Percentiles rank a stretch among this genome's conserved stretches.
Evolutionary conservation across 2,113 vertebrate species (phyloP).

Genomic region (Channa maculata): DNA sequence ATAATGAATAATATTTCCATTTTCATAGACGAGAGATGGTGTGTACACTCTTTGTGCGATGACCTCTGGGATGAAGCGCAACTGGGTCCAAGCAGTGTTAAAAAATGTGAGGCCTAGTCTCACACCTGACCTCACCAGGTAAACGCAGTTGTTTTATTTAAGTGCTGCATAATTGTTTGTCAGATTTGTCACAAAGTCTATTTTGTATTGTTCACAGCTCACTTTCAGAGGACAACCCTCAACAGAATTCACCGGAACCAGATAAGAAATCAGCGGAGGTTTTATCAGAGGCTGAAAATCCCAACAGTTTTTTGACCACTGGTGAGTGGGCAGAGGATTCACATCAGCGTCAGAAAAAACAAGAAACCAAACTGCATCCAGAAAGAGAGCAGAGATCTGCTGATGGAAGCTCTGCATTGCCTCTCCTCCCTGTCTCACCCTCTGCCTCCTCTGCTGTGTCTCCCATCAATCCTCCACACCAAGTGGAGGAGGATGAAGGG

Average conservation of each 20-base stretch:
- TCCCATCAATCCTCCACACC: conserved; percentile 44
- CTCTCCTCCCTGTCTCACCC: conserved; percentile 29
- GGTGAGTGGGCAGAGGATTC: conserved; percentile 89
- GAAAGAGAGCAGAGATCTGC: conserved; percentile 22
- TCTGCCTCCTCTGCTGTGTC: conserved; percentile 4
- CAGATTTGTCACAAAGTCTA: neutral
- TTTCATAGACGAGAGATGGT: conserved; percentile 88
- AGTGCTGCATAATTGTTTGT: neutral
- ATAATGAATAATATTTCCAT: neutral
- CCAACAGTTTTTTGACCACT: conserved; percentile 84
- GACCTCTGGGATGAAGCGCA: conserved; percentile 90
- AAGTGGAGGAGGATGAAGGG: conserved; percentile 73
- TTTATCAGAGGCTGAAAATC: conserved; percentile 66
- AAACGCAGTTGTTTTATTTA: neutral
- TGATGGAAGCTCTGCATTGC: conserved; percentile 18
- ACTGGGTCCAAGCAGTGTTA: conserved; percentile 95
- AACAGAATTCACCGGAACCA: conserved; percentile 4
- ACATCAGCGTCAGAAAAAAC: conserved; percentile 82
- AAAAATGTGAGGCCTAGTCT: conserved; percentile 88
- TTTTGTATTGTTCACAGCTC: conserved; percentile 74
- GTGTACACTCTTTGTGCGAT: conserved; percentile 91
- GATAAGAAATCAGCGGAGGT: conserved; percentile 1
- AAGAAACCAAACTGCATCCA: conserved; percentile 49
- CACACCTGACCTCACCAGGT: conserved; percentile 89
- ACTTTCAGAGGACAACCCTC: conserved; percentile 78